phyloP scores from a whole-genome alignment of 2,888 invertebrate genomes.

The Falcaria lacertinaria region DNA sequence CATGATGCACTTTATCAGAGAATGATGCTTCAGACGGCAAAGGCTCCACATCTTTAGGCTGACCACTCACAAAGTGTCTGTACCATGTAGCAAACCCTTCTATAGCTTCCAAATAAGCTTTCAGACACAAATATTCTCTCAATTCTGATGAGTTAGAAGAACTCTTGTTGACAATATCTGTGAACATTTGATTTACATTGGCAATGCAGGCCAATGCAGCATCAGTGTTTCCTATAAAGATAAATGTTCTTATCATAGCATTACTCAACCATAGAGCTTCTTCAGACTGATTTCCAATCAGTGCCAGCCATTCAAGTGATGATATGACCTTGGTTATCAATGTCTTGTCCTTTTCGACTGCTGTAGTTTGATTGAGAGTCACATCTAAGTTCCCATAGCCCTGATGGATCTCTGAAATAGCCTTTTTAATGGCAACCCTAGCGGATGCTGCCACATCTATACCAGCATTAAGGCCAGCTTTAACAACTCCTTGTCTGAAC shows the following conservation, averaged over 20 bases:
- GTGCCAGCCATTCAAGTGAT: conserved; percentile 92
- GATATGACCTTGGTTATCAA: conserved; percentile 62
- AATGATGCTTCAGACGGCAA: conserved; percentile 83
- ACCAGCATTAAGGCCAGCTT: conserved; percentile 85
- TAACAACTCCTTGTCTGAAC: conserved; percentile 83
- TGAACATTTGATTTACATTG: conserved; percentile 56
- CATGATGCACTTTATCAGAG: conserved; percentile 92
- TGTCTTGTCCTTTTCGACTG: conserved; percentile 71
- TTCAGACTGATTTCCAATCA: conserved; percentile 86
- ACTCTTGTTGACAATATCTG: conserved; percentile 58
- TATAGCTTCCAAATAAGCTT: conserved; percentile 91
- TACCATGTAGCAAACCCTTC: conserved; percentile 96
- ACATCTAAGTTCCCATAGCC: conserved; percentile 73
- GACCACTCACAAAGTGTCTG: conserved; percentile 87
- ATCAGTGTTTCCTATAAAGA: conserved; percentile 89
- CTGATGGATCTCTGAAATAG: conserved; percentile 65
- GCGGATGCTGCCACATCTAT: conserved; percentile 92
- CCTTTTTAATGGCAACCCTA: conserved; percentile 90
- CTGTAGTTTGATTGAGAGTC: conserved; percentile 84
- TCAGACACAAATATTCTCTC: conserved; percentile 92
- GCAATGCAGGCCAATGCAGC: conserved; percentile 87
- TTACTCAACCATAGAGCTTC: conserved; percentile 94
- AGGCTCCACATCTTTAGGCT: conserved; percentile 85
- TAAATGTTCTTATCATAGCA: conserved; percentile 90
- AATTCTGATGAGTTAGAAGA: conserved; percentile 69